These are phyloP conservation scores for Ictalurus furcatus DNA, from an alignment of 2,113 vertebrate genomes.

Conservation along the genomic window DNA sequence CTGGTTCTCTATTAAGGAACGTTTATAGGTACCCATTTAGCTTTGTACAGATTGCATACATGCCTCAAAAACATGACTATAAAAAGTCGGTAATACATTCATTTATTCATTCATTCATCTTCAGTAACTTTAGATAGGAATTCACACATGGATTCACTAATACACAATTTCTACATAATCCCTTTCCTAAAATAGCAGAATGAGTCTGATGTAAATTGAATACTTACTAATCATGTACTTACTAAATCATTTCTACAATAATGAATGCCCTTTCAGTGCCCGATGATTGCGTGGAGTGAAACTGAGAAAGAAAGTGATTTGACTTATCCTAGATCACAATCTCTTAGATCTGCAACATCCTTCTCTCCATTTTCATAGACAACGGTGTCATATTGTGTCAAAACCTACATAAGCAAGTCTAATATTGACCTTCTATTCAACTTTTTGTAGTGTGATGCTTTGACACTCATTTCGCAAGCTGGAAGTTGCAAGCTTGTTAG, in stretches of 20 bases:
- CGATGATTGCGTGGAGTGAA: neutral
- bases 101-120: neutral
- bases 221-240: neutral
- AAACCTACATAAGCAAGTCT: neutral
- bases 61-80: neutral
- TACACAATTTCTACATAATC: neutral
- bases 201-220: slow-evolving; percentile 1
- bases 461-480: neutral
- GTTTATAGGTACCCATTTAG: neutral
- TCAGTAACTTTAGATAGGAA: neutral
- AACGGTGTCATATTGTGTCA: neutral
- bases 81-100: neutral
- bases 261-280: neutral
- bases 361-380: neutral
- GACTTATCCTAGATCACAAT: neutral
- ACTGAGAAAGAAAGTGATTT: neutral
- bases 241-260: neutral
- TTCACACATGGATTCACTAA: neutral
- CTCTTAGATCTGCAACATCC: neutral
- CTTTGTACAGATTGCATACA: neutral
- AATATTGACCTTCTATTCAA: neutral
- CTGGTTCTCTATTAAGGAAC: neutral
- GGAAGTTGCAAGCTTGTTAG: neutral
- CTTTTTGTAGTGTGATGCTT: neutral
- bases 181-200: neutral